Conservation (phyloP, 2,797 vertebrate genomes). For the Chaetophractus vellerosus region DNA sequence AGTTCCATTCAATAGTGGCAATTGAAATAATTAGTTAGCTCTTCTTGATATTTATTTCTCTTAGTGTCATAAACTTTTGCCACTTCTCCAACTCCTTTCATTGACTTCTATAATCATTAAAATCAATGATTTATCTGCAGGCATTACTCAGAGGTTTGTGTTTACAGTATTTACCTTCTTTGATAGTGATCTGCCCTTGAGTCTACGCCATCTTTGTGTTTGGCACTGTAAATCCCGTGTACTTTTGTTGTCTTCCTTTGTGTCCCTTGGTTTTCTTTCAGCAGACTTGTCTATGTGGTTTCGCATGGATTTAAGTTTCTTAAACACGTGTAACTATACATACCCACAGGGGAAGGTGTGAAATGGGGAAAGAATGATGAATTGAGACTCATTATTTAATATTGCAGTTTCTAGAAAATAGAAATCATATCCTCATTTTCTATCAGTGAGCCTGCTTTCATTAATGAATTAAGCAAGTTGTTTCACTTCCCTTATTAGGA, state of each 20-base stretch:
- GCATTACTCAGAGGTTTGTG: neutral
- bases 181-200: neutral
- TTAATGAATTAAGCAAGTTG: slow-evolving; percentile 73
- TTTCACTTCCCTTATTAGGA: slow-evolving; percentile 51
- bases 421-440: slow-evolving; percentile 67
- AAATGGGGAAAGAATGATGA: slow-evolving; percentile 11
- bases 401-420: slow-evolving; percentile 57
- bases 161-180: neutral
- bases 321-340: neutral
- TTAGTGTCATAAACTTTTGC: neutral
- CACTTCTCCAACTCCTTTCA: slow-evolving; percentile 50
- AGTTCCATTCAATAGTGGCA: neutral
- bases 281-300: neutral
- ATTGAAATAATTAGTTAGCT: neutral
- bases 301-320: neutral
- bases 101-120: neutral
- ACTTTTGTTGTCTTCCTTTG: neutral
- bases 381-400: slow-evolving; percentile 27
- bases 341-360: neutral
- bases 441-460: slow-evolving; percentile 77
- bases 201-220: neutral
- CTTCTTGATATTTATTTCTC: neutral
- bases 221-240: neutral
- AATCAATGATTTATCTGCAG: neutral
- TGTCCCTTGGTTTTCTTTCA: slow-evolving; percentile 8